phyloP scores from a whole-genome alignment of 2,888 invertebrate species.

The Noctua fimbriata region DNA sequence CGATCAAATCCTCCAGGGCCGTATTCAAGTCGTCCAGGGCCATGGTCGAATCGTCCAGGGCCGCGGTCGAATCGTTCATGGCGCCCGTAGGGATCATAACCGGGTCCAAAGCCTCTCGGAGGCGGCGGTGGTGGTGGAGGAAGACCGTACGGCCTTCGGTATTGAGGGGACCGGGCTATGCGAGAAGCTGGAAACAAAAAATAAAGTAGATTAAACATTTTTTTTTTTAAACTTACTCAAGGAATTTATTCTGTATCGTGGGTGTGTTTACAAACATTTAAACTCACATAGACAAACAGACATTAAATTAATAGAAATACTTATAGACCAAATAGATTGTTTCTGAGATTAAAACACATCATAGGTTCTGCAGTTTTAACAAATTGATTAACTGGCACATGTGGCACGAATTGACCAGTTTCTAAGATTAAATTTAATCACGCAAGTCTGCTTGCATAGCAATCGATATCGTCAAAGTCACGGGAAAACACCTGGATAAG shows the following conservation, averaged over 20 bases:
- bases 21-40: constrained; percentile 15
- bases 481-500: too few relatives aligned
- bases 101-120: constrained; percentile 28
- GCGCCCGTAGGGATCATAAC: constrained; percentile 9
- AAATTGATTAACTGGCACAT: not conserved
- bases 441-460: not conserved
- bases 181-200: constrained; percentile 38
- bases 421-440: not conserved
- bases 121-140: constrained; percentile 31
- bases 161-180: constrained; percentile 55
- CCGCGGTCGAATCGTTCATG: constrained; percentile 26
- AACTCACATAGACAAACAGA: too few relatives aligned
- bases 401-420: not conserved
- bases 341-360: not conserved
- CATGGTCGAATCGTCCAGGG: constrained; percentile 4
- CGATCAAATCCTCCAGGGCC: constrained; percentile 33
- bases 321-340: not conserved
- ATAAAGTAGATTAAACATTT: not conserved
- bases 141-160: constrained; percentile 7
- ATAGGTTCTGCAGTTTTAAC: not conserved
- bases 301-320: too few relatives aligned
- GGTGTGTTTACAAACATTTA: not conserved
- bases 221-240: not conserved
- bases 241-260: not conserved
- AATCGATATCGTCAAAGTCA: too few relatives aligned